These are phyloP conservation scores for Lomographa bimaculata DNA, from an alignment of 2,888 invertebrate genomes.

Conservation along the genomic window DNA sequence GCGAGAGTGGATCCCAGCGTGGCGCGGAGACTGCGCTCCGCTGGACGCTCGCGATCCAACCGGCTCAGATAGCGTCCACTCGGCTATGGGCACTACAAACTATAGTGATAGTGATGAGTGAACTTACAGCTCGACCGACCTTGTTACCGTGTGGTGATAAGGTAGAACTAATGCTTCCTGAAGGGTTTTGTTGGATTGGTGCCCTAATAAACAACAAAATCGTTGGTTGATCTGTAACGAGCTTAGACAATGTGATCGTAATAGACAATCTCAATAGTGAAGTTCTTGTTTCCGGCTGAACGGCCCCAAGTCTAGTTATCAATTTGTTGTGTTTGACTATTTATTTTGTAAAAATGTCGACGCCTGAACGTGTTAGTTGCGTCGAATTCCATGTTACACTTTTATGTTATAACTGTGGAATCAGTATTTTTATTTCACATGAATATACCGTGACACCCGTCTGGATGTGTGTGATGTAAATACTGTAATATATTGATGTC, in stretches of 20 bases:
- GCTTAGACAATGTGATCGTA: too few relatives aligned
- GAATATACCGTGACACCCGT: constrained; percentile 28
- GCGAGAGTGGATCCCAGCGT: constrained; percentile 82
- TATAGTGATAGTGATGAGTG: too few relatives aligned
- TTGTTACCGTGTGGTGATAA: too few relatives aligned
- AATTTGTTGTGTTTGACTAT: constrained; percentile 27
- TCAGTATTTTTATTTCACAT: constrained; percentile 44
- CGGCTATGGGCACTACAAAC: constrained; percentile 19
- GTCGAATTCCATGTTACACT: constrained; percentile 17
- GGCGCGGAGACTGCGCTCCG: constrained; percentile 62
- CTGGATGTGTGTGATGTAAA: constrained; percentile 40
- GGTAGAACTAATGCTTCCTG: too few relatives aligned
- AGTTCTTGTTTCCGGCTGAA: constrained; percentile 5
- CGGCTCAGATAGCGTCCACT: constrained; percentile 53
- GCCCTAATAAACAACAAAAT: too few relatives aligned
- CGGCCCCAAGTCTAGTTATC: constrained; percentile 18
- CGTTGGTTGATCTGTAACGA: too few relatives aligned
- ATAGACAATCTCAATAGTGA: constrained; percentile 29
- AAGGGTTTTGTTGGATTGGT: too few relatives aligned
- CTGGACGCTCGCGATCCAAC: constrained; percentile 42
- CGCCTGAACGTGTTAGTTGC: constrained; percentile 15
- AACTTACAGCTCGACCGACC: too few relatives aligned
- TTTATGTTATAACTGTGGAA: constrained; percentile 19
- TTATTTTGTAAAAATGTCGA: constrained; percentile 30
- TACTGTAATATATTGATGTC: constrained; percentile 45